phyloP scores from a whole-genome alignment of 2,113 vertebrate genomes.

The Pachypanchax playfairii region DNA sequence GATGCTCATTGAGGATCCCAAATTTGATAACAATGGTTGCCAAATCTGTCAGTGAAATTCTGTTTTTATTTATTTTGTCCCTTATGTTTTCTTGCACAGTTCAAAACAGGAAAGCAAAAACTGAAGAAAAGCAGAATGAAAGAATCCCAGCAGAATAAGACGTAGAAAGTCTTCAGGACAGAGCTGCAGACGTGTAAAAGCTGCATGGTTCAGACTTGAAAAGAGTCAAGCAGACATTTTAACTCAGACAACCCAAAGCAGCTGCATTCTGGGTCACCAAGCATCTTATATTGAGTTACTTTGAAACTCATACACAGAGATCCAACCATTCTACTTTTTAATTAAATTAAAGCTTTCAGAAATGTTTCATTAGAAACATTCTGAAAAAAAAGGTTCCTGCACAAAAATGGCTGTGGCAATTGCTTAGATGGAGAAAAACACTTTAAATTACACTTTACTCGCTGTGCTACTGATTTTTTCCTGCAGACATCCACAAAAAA shows the following conservation, averaged over 20 bases:
- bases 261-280: constrained; percentile 35
- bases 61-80: constrained; percentile 18
- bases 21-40: constrained; percentile 57
- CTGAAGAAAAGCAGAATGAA: constrained; percentile 25
- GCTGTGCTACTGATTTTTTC: constrained; percentile 49
- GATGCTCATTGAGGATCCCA: constrained; percentile 58
- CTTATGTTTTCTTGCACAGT: constrained; percentile 13
- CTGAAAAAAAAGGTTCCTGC: neutral
- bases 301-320: constrained; percentile 2
- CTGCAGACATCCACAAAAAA: neutral
- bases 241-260: constrained; percentile 30
- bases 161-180: constrained; percentile 49
- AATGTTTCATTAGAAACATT: constrained; percentile 16
- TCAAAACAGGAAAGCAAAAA: constrained; percentile 19
- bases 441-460: constrained; percentile 38
- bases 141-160: constrained; percentile 28
- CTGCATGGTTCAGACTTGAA: constrained; percentile 42
- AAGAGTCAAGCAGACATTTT: constrained; percentile 47
- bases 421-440: constrained; percentile 21
- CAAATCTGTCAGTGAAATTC: constrained; percentile 49
- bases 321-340: constrained; percentile 20
- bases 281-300: constrained; percentile 4
- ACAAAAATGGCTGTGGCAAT: neutral
- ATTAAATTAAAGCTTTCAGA: constrained; percentile 30
- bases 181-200: constrained; percentile 57